phyloP scores from a whole-genome alignment of 2,113 vertebrate genomes.

The Ibidorhyncha struthersii region DNA sequence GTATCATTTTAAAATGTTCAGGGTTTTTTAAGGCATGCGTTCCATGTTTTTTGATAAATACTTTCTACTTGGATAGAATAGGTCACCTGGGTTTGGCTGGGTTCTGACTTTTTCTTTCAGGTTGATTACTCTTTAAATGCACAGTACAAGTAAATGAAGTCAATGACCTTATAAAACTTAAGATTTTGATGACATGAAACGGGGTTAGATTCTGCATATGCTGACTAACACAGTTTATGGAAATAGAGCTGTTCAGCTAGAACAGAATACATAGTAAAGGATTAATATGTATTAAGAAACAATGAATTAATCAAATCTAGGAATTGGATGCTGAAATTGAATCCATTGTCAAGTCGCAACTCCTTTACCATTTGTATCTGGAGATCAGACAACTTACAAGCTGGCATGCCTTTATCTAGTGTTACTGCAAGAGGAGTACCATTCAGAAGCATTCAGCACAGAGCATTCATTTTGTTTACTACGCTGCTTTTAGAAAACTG shows the following conservation, averaged over 20 bases:
- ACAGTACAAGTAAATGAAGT: background rate
- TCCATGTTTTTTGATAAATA: background rate
- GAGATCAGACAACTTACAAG: background rate
- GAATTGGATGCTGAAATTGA: background rate
- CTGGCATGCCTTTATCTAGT: background rate
- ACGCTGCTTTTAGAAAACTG: background rate
- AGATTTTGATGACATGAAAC: background rate
- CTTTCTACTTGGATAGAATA: background rate
- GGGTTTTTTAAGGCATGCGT: background rate
- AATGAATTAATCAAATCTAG: background rate
- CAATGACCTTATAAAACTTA: background rate
- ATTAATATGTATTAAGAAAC: background rate
- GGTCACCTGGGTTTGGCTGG: background rate
- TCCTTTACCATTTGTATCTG: background rate
- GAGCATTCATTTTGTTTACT: background rate
- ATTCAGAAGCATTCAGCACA: background rate
- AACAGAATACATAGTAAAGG: background rate
- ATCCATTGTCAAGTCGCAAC: background rate
- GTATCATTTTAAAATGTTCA: fast-evolving
- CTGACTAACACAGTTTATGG: background rate
- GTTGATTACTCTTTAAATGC: background rate
- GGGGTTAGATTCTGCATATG: background rate
- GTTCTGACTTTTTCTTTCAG: background rate
- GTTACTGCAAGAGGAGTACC: background rate
- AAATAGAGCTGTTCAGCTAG: background rate